Evolutionary conservation across 2,888 invertebrate genomes (phyloP), one percentile per base, ranked within the genome.

Genomic region (Pelosia muscerda): DNA sequence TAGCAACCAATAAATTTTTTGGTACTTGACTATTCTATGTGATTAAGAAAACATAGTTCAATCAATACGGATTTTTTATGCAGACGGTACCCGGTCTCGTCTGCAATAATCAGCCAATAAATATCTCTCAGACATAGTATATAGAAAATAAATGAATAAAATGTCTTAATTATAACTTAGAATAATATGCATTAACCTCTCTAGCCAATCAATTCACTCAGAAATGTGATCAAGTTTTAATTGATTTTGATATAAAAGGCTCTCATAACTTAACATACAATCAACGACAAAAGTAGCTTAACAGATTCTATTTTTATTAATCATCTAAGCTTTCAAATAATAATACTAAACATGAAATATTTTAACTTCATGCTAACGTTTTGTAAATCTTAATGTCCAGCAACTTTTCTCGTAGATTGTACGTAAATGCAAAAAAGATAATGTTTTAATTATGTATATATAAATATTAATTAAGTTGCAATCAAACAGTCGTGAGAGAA

Each of bases 171-270:
- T 83, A 84, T 80, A 81, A 81, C 75, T 78, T 72, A 79, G 66
- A 81, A 82, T 84, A 85, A 82, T 79, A 73, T 75, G 70, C 82
- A 86, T 86, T 84, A 84, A 87, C 87, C 84, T 87, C 83, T 58
- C 64, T 49, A 70, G 68, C 67, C 81, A 83, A 85, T 86, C 78
- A 78, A 82, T 82, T 81, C 76, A 75, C 28, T 49, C 22, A 67
- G 68, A 64, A 72, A 70, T 67, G 65, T 76, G 58, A 65, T 58
- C 60, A 65, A 53, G 69, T 73, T 81, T 79, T 83, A 86, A 87
- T 86, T 85, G 86, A 84, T 82, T 84, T 81, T 85, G 83, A 86
- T 86, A 79, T 82, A 85, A 73, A n/a, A 53, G 31, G 23, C 31
- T 54, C 9, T 54, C 10, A 9, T 13, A 63, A 63, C 28, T 34